A percentile compares a stretch with the other conserved stretches of the same genome.
Conservation (phyloP, 92 coral and sea anemone species). For the Ricordea florida region DNA sequence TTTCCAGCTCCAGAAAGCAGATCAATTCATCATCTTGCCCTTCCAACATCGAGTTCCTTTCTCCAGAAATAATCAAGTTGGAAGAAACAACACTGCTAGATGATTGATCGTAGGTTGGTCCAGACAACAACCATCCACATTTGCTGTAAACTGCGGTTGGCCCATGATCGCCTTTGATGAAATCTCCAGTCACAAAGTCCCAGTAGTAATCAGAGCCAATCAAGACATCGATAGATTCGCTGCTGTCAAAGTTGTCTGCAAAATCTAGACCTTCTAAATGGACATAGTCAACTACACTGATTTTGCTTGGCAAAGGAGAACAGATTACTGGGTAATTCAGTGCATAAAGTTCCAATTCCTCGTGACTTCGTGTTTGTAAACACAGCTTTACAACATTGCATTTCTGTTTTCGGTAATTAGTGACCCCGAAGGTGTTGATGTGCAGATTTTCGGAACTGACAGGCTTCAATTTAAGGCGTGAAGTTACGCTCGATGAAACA, state of each 20-base stretch:
- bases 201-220: constrained; percentile 52
- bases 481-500: constrained; percentile 7
- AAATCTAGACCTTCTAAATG: constrained; percentile 41
- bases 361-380: constrained; percentile 3
- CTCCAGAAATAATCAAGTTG: constrained; percentile 53
- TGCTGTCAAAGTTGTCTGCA: constrained; percentile 42
- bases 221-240: constrained; percentile 37
- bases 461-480: constrained; percentile 22
- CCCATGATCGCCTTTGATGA: constrained; percentile 27
- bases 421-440: constrained; percentile 31
- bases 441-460: constrained; percentile 25
- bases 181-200: constrained; percentile 50
- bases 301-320: constrained; percentile 37
- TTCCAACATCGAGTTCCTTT: neutral
- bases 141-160: constrained; percentile 54
- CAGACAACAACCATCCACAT: constrained; percentile 51
- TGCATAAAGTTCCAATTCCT: constrained; percentile 17
- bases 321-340: constrained; percentile 37
- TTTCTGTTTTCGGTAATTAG: constrained; percentile 12
- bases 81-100: constrained; percentile 4
- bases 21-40: constrained; percentile 12
- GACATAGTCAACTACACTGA: neutral
- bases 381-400: constrained; percentile 26
- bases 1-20: constrained; percentile 11
- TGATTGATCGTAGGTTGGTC: constrained; percentile 29